Percentiles rank a stretch among this genome's conserved stretches.
Evolutionary conservation across 2,797 vertebrate species (phyloP).

Genomic region (Sus cebifrons): DNA sequence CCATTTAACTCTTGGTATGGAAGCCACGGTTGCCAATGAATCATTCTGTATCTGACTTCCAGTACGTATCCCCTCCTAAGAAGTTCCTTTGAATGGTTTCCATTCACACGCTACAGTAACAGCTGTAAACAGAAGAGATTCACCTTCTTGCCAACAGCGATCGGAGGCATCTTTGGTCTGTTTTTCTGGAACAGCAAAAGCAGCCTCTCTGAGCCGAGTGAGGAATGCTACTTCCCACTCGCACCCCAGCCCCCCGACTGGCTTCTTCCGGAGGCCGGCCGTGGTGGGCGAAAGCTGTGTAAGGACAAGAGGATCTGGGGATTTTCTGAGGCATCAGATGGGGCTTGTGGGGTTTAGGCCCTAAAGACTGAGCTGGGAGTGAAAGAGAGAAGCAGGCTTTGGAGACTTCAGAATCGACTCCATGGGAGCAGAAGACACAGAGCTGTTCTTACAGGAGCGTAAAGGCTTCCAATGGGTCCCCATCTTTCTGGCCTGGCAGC

Average conservation of each 20-base stretch:
- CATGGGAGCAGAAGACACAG: neutral
- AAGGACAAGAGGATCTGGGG: neutral
- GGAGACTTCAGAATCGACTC: neutral
- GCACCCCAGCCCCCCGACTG: neutral
- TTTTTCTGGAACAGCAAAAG: neutral
- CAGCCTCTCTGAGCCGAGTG: neutral
- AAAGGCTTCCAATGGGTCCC: neutral
- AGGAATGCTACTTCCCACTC: neutral
- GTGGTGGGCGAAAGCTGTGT: accelerated
- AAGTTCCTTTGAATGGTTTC: neutral
- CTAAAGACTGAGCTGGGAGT: neutral
- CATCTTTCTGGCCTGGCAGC: neutral
- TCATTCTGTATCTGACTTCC: neutral
- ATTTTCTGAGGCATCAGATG: neutral
- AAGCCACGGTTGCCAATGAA: neutral
- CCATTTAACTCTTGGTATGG: neutral
- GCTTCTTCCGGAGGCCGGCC: neutral
- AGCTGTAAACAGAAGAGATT: neutral
- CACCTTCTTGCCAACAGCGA: neutral
- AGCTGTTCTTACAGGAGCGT: neutral
- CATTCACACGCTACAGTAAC: neutral
- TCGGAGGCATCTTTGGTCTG: neutral
- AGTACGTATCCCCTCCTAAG: neutral
- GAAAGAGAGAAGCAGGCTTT: neutral
- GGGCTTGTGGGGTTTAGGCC: neutral